Percentiles rank a stretch among this genome's conserved stretches.
Conservation (phyloP, 2,888 invertebrate species). For the Agrotis exclamationis region DNA sequence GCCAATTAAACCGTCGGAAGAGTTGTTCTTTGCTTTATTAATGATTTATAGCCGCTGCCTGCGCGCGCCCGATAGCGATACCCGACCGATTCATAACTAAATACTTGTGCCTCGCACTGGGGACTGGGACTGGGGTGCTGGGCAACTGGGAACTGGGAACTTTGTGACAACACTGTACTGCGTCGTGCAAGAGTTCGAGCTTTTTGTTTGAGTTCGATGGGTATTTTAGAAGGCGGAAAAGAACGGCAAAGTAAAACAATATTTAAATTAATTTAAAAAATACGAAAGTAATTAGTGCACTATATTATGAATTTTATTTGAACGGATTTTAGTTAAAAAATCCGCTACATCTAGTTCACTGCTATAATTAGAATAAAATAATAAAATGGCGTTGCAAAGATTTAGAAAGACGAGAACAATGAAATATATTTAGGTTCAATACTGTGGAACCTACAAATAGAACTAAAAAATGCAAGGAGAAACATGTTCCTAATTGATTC, state of each 20-base stretch:
- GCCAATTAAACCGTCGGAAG: conserved; percentile 70
- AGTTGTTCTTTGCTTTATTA: conserved; percentile 75
- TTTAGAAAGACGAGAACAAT: not conserved
- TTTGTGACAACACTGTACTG: conserved; percentile 19
- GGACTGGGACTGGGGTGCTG: conserved; percentile 6
- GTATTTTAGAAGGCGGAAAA: conserved; percentile 9
- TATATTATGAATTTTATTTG: too few relatives aligned
- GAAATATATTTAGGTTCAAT: not conserved
- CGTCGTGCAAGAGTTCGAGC: not conserved
- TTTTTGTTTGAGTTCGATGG: conserved; percentile 30
- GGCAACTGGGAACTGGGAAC: not conserved
- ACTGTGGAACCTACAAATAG: too few relatives aligned
- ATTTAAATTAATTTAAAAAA: not conserved
- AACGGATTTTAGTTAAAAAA: too few relatives aligned
- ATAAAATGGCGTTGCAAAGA: too few relatives aligned
- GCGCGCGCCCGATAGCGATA: conserved; percentile 69
- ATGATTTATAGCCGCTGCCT: conserved; percentile 74
- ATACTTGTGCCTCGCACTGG: conserved; percentile 59
- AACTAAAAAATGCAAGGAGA: too few relatives aligned
- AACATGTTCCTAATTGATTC: conserved; percentile 24
- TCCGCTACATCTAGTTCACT: too few relatives aligned
- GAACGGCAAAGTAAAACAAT: not conserved
- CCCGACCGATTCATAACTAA: conserved; percentile 56
- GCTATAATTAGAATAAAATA: too few relatives aligned
- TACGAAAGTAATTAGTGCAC: not conserved